Percentiles rank a stretch among this genome's conserved stretches.
phyloP scores from a whole-genome alignment of 2,797 vertebrate species.

The Numenius phaeopus region DNA sequence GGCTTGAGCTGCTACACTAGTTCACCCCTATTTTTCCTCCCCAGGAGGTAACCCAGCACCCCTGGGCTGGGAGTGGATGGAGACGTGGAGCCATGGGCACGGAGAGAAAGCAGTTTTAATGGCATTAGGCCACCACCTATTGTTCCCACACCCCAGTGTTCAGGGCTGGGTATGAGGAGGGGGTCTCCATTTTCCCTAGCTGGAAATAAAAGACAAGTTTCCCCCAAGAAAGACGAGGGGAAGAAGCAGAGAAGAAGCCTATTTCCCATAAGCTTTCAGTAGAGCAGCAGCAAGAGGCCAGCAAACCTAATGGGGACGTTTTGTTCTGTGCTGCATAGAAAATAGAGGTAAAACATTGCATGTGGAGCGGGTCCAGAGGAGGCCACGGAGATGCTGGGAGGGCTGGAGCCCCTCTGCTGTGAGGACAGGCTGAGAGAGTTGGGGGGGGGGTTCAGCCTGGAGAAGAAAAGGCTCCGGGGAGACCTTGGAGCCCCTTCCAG shows the following conservation, averaged over 20 bases:
- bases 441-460: background rate
- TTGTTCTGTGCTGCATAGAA: background rate
- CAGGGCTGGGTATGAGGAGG: background rate
- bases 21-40: constrained; percentile 49
- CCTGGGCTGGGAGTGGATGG: background rate
- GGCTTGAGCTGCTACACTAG: constrained; percentile 12
- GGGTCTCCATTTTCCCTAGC: background rate
- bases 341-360: background rate
- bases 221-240: background rate
- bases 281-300: background rate
- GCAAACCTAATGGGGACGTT: background rate
- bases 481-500: background rate
- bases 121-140: background rate
- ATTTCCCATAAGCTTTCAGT: background rate
- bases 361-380: background rate
- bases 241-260: background rate
- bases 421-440: background rate
- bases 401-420: background rate
- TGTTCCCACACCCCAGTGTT: background rate
- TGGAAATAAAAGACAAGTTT: background rate
- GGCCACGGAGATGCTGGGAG: background rate
- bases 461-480: background rate
- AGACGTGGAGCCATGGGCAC: accelerated
- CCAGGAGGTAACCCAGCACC: background rate
- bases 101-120: background rate